Evolutionary conservation across 2,113 vertebrate genomes (phyloP), one percentile per base, ranked within the genome.

Genomic region (Hiodon alosoides): DNA sequence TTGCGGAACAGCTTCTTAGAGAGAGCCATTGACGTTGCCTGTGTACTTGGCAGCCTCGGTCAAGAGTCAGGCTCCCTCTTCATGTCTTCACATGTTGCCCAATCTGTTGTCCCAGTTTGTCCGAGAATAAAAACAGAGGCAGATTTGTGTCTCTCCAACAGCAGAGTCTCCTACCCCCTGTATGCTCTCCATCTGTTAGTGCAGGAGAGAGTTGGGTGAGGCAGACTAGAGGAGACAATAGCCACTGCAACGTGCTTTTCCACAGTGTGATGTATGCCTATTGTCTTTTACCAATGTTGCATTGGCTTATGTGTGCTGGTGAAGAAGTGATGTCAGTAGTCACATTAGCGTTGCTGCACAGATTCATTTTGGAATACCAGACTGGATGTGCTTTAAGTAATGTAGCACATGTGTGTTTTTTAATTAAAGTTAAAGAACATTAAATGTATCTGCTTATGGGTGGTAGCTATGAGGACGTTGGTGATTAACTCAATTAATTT

Each of bases 181-280:
- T 71, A n/a, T 53, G 46, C 8, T 11, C 17, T 46, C 69, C 69
- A 31, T 57, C 69, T 71, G 55, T 74, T 52, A 54, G 61, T 65
- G 51, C 6, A 10, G 5, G 48, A 54, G 16, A 31, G 52, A 47
- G 17, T 48, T 31, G 31, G 31, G 31, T 31, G 31, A 31, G 31
- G 31, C 31, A 31, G 31, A 31, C 31, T 1, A 31, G 17, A 31
- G 47, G 9, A 58, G 69, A 57, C 8, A 16, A 9, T 14, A 14
- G 13, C 14, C 59, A 17, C 7, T 52, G 47, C 52, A 4, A 53
- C 47, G 17, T 70, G 10, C 69, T 47, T 13, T 54, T 46, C 51
- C 16, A 55, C 9, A 55, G 5, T 8, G 9, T 59, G 9, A 55
- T 47, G 57, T 50, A 50, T 9, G 8, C 7, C 55, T n/a, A 51